phyloP scores from a whole-genome alignment of 2,797 vertebrate species.

The Pyrocephalus nanus region DNA sequence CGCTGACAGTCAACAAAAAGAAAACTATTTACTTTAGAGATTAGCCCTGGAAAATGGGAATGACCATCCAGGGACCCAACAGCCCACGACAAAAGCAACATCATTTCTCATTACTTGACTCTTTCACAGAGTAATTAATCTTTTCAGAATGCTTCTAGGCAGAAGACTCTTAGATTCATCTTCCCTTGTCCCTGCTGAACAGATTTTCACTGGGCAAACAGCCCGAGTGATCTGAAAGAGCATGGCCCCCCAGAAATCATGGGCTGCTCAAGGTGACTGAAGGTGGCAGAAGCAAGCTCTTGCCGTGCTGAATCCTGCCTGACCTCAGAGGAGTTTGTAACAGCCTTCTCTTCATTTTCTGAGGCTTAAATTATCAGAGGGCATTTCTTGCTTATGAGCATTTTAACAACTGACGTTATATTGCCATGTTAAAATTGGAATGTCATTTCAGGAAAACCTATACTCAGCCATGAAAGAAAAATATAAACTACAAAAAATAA shows the following conservation, averaged over 20 bases:
- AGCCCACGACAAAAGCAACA: neutral
- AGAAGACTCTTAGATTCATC: neutral
- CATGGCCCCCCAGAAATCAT: neutral
- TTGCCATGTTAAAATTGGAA: constrained; percentile 30
- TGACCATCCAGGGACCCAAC: neutral
- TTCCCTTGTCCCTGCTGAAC: neutral
- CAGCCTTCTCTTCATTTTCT: neutral
- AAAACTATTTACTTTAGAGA: constrained; percentile 26
- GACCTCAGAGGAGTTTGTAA: neutral
- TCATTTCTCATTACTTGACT: constrained; percentile 13
- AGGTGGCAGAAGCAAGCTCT: neutral
- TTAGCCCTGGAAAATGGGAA: neutral
- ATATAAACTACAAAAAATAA: constrained; percentile 14
- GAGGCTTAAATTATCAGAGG: neutral
- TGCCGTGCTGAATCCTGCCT: neutral
- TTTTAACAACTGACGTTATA: constrained; percentile 3
- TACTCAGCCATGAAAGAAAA: neutral
- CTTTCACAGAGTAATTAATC: neutral
- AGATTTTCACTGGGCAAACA: neutral
- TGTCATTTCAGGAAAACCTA: constrained; percentile 30
- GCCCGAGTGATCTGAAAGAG: neutral
- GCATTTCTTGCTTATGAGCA: neutral
- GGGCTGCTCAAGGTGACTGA: neutral
- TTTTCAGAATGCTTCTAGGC: constrained; percentile 26
- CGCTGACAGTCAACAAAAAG: neutral